Evolutionary conservation across 1,140 invertebrate species (phyloP), one percentile per base, ranked within the genome.

Genomic region (Acromyrmex heyeri): DNA sequence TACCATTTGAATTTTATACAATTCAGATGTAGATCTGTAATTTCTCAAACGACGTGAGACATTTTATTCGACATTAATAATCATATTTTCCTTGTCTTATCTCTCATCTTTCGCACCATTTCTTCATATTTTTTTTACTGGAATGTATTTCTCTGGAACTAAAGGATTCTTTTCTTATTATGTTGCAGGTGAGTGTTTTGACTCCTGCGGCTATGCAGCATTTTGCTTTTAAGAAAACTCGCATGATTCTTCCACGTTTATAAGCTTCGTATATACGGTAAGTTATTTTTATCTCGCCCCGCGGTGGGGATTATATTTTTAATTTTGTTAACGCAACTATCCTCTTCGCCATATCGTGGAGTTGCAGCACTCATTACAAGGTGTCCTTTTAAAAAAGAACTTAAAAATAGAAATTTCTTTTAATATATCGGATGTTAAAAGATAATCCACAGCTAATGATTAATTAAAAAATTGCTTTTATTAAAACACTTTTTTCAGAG

Each of bases 151-250:
- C 16, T 48, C n/a, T 24, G 69, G 61, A 83, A 61, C 69, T 83
- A 83, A 83, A 61, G 30, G 53, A 48, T 73, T 59, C 21, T 61
- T 61, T 24, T 61, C 38, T 83, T 18, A n/a, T 72, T 82, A 30
- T 75, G 79, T 83, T 83, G 27, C 69, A 75, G 69, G 69, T 83
- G 69, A 83, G 79, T 50, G 53, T 83, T 48, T 83, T 83, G 53
- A 57, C 14, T 48, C 69, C 69, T 50, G 69, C 79, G 79, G 69
- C 38, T 83, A 82, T 61, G 69, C 69, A 55, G 69, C 27, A 50
- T 75, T 27, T 34, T 24, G 24, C 24, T 83, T 83, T 83, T 73
- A 75, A 73, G 69, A 48, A 73, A 83, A 83, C 24, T 75, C 55
- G 55, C 79, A 61, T 62, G 69, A 62, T 34, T 75, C 69, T 83